Evolutionary conservation across 2,113 vertebrate species (phyloP), one percentile per base, ranked within the genome.

Genomic region (Serilophus lunatus): DNA sequence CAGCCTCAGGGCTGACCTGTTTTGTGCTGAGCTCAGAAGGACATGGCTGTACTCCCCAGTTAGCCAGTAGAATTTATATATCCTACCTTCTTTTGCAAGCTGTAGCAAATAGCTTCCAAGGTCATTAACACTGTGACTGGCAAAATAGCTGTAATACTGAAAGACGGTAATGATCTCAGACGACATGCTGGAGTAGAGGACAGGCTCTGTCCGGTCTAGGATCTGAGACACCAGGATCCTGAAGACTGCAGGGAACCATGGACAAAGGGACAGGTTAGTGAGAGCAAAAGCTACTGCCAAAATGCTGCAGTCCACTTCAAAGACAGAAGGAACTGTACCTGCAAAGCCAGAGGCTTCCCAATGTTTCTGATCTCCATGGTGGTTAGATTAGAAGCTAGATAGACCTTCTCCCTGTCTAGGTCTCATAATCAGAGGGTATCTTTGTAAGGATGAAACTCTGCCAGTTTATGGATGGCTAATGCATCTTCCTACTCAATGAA

Each of bases 101-200:
- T 98, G 98, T 85, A 98, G 96, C 96, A 99, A 97, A 88, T 99
- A 98, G 38, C 97, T 98, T 96, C 98, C 98, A 88, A 99, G 98
- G 97, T 99, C 98, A 29, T 86, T 97, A 23, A 99, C 97, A 4
- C 97, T 97, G 33, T 98, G 98, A 80, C 98, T 98, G 20, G 98
- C 86, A 78, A 99, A 98, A 93, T 99, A 99, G 79, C 96, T 96
- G 96, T 99, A 98, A 87, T 99, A 99, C 97, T 99, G 99, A 95
- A 99, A 99, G 86, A 99, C 98, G 0, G 99, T 99, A 54, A 99
- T 96, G 80, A 99, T 98, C 88, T 99, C 99, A 1, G 98, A 98
- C 69, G 98, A 96, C 69, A 98, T 97, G 65, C 96, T 97, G 35
- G 98, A 96, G n/a, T 97, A 91, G 17, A 98, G 96, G 38, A 98